Evolutionary conservation across 2,113 vertebrate genomes (phyloP).

Genomic region (Delphinus delphis): DNA sequence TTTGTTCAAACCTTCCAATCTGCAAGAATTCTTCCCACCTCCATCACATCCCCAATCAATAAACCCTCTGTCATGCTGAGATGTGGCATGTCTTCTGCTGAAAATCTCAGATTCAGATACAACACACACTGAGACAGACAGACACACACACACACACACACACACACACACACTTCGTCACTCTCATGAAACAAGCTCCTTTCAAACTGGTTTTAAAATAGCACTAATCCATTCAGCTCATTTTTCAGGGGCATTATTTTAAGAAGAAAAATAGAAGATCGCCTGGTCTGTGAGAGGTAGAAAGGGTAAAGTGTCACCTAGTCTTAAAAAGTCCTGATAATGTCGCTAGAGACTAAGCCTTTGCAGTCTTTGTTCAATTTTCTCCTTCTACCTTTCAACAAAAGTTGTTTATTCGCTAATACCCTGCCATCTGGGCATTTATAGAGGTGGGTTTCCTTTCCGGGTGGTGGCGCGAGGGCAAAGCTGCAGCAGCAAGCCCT

Average conservation of each 20-base stretch:
- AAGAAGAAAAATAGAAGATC: constrained; percentile 72
- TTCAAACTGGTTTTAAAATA: constrained; percentile 89
- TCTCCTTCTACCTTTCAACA: constrained; percentile 34
- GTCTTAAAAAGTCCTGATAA: constrained; percentile 72
- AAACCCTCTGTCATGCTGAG: constrained; percentile 63
- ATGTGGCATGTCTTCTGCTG: constrained; percentile 36
- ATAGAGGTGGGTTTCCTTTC: constrained; percentile 70
- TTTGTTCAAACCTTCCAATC: constrained; percentile 1
- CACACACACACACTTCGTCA: constrained; percentile 62
- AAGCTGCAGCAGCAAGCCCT: constrained; percentile 63
- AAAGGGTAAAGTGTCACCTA: constrained; percentile 50
- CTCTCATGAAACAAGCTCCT: constrained; percentile 83
- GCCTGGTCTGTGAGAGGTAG: constrained; percentile 78
- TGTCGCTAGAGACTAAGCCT: constrained; percentile 60
- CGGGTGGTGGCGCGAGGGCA: not conserved
- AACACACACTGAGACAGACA: constrained; percentile 43
- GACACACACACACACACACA: not conserved
- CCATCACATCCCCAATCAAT: constrained; percentile 27
- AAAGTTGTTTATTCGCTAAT: constrained; percentile 68
- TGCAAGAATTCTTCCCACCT: constrained; percentile 47
- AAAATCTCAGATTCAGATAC: constrained; percentile 62
- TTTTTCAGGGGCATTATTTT: constrained; percentile 85
- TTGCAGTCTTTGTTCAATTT: constrained; percentile 58
- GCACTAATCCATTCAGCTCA: constrained; percentile 84
- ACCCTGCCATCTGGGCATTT: constrained; percentile 60